Conservation (phyloP, 2,113 vertebrate genomes). For the Azemiops feae region DNA sequence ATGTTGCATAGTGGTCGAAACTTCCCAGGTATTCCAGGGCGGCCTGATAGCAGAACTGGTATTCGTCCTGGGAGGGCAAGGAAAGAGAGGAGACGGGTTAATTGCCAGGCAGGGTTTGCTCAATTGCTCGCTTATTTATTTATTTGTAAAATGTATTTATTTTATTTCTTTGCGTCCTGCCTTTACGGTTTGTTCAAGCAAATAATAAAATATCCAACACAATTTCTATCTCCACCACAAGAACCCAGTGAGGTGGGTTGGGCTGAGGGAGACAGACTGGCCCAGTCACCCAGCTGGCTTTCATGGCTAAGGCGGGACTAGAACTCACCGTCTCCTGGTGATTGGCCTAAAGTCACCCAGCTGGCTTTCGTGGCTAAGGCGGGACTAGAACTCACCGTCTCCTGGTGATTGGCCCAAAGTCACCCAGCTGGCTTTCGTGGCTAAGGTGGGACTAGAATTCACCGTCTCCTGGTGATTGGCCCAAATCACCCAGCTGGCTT, state of each 20-base stretch:
- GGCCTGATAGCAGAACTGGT: slow-evolving; percentile 98
- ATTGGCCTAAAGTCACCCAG: too few relatives aligned
- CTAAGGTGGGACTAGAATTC: background rate
- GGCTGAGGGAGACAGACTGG: background rate
- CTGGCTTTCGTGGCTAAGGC: too few relatives aligned
- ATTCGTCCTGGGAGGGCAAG: slow-evolving; percentile 81
- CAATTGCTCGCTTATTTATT: rapidly evolving
- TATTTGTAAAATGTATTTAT: background rate
- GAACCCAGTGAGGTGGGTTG: background rate
- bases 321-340: background rate
- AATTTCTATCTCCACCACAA: background rate
- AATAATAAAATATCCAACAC: background rate
- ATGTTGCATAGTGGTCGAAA: slow-evolving; percentile 99
- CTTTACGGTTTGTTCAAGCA: background rate
- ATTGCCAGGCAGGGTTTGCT: background rate
- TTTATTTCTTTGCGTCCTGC: background rate
- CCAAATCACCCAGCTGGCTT: too few relatives aligned
- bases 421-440: background rate
- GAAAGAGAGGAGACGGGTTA: background rate
- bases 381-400: too few relatives aligned
- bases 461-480: too few relatives aligned
- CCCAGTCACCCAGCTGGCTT: background rate
- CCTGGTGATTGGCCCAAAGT: too few relatives aligned
- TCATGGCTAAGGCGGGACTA: background rate
- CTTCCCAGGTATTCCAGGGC: slow-evolving; percentile 97